A percentile compares a stretch with the other conserved stretches of the same genome.
Evolutionary conservation across 2,888 invertebrate species (phyloP).

Genomic region (Erebia epiphron): DNA sequence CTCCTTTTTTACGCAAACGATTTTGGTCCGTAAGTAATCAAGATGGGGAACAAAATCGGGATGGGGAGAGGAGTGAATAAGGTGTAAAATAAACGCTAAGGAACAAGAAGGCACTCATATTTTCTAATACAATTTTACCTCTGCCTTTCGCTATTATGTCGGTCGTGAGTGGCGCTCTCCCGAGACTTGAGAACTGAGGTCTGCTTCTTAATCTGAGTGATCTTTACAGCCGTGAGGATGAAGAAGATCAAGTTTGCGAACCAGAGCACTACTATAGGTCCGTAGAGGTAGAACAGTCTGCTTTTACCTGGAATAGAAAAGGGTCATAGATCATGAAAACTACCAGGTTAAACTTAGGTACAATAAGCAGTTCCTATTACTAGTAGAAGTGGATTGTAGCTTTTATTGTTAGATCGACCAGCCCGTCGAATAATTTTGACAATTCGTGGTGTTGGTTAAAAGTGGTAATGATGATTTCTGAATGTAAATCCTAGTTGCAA

Average conservation of each 20-base stretch:
- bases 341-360: not conserved
- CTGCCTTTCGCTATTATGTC: slow-evolving; percentile 65
- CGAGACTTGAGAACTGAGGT: slow-evolving; percentile 64
- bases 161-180: slow-evolving; percentile 66
- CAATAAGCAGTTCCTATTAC: not conserved
- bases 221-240: slow-evolving; percentile 65
- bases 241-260: slow-evolving; percentile 68
- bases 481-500: too few relatives aligned
- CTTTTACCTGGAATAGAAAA: slow-evolving; percentile 54
- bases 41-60: too few relatives aligned
- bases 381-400: too few relatives aligned
- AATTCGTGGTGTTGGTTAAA: too few relatives aligned
- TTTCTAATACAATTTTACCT: slow-evolving; percentile 50
- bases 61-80: too few relatives aligned
- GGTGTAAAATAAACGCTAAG: not conserved
- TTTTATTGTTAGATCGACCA: too few relatives aligned
- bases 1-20: too few relatives aligned
- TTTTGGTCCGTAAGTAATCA: too few relatives aligned
- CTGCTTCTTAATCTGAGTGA: slow-evolving; percentile 65
- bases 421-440: too few relatives aligned
- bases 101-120: not conserved
- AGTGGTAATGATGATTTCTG: too few relatives aligned
- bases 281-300: slow-evolving; percentile 67
- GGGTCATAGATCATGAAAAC: not conserved
- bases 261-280: slow-evolving; percentile 66